phyloP scores from a whole-genome alignment of 2,888 invertebrate species.

The Dasypolia templi region DNA sequence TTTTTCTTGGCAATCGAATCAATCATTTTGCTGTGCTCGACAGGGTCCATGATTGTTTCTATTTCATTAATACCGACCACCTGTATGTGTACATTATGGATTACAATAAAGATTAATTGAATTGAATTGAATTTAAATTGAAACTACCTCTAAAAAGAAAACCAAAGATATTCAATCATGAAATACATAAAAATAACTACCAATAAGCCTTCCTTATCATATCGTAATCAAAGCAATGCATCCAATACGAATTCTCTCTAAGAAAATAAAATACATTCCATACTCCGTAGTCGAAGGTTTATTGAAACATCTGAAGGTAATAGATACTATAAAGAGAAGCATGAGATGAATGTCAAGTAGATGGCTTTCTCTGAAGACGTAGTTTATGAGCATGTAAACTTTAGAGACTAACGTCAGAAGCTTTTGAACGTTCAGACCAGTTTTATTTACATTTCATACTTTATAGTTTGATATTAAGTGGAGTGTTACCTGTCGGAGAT shows the following conservation, averaged over 20 bases:
- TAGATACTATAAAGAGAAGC: slow-evolving; percentile 41
- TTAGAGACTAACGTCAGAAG: slow-evolving; percentile 32
- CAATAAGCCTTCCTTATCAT: slow-evolving; percentile 7
- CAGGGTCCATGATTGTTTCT: too few species aligned
- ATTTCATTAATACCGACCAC: too few species aligned
- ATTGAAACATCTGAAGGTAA: slow-evolving; percentile 49
- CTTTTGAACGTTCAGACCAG: slow-evolving; percentile 21
- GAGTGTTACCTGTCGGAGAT: slow-evolving; percentile 9
- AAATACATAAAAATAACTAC: slow-evolving; percentile 1
- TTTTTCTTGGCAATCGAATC: too few species aligned
- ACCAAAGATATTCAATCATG: slow-evolving; percentile 14
- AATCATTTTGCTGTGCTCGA: too few species aligned
- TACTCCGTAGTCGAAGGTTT: slow-evolving; percentile 32
- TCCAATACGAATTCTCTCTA: slow-evolving; percentile 16
- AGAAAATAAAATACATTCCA: slow-evolving; percentile 30
- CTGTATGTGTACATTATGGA: too few species aligned
- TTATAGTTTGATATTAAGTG: slow-evolving; percentile 25
- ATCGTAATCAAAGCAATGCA: slow-evolving; percentile 39
- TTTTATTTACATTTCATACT: slow-evolving; percentile 43
- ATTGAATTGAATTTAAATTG: not conserved
- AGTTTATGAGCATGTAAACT: slow-evolving; percentile 49
- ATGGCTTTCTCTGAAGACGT: slow-evolving; percentile 34
- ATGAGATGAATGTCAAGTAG: slow-evolving; percentile 51
- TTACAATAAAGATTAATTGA: too few species aligned
- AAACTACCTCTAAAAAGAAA: slow-evolving; percentile 6